phyloP scores from a whole-genome alignment of 2,888 invertebrate species.

The Coelopa pilipes region DNA sequence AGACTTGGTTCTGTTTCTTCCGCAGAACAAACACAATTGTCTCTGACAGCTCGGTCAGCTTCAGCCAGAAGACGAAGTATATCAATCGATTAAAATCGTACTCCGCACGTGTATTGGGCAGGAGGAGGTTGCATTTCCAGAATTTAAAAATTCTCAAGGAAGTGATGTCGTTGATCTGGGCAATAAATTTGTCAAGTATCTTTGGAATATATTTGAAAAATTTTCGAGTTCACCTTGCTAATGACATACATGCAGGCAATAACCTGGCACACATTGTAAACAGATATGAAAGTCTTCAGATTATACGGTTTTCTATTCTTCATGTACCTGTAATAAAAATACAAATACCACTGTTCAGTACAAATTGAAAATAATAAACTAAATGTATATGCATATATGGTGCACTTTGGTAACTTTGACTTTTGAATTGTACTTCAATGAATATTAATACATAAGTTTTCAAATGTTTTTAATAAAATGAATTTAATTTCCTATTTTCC shows the following conservation, averaged over 20 bases:
- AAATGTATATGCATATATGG: too few species aligned
- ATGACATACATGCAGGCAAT: conserved; percentile 55
- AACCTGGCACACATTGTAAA: conserved; percentile 87
- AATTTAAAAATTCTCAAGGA: conserved; percentile 47
- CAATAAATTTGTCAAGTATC: neutral
- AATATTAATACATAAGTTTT: too few species aligned
- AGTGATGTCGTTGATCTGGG: conserved; percentile 52
- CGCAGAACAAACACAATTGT: conserved; percentile 78
- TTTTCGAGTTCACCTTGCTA: conserved; percentile 48
- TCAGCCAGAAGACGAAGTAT: conserved; percentile 75
- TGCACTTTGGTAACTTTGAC: too few species aligned
- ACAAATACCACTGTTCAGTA: neutral
- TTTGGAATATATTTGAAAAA: neutral
- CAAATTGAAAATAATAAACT: too few species aligned
- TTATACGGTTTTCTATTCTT: conserved; percentile 74
- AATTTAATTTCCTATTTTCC: neutral
- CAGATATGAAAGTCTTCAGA: conserved; percentile 74
- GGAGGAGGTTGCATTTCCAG: conserved; percentile 50
- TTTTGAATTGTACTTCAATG: too few species aligned
- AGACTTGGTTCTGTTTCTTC: conserved; percentile 77
- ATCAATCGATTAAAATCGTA: conserved; percentile 62
- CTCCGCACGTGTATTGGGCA: conserved; percentile 41
- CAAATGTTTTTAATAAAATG: neutral
- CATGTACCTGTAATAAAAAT: conserved; percentile 70
- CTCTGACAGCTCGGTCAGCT: conserved; percentile 75